Conservation (phyloP, 2,888 invertebrate genomes). For the Embidobia sp. region DNA sequence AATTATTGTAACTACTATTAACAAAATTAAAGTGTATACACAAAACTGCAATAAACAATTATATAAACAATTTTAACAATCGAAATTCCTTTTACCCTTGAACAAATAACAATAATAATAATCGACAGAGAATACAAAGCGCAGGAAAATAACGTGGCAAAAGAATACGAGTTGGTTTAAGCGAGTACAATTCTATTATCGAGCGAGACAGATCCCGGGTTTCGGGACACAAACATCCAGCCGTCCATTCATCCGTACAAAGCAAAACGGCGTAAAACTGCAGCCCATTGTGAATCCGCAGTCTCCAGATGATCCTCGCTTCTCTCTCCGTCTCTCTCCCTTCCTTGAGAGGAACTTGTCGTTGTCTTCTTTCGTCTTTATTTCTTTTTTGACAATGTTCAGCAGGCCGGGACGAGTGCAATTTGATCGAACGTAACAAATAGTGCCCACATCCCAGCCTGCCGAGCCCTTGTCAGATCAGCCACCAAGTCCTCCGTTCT, state of each 20-base stretch:
- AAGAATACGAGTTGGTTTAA: too few species aligned
- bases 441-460: slow-evolving; percentile 81
- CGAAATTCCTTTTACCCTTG: too few species aligned
- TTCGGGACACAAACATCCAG: slow-evolving; percentile 42
- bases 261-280: slow-evolving; percentile 47
- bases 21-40: too few species aligned
- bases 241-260: slow-evolving; percentile 62
- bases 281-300: slow-evolving; percentile 47
- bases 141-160: too few species aligned
- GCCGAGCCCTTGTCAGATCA: slow-evolving; percentile 72
- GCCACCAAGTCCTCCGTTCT: slow-evolving; percentile 2
- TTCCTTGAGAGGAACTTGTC: neutral
- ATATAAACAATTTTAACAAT: too few species aligned
- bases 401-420: slow-evolving; percentile 83
- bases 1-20: too few species aligned
- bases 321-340: too few species aligned
- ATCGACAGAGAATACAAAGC: too few species aligned
- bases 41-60: too few species aligned
- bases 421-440: slow-evolving; percentile 80
- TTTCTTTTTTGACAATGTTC: slow-evolving; percentile 70
- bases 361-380: neutral
- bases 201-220: too few species aligned
- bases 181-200: slow-evolving; percentile 32
- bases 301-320: slow-evolving; percentile 41
- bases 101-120: too few species aligned